Evolutionary conservation across 2,113 vertebrate genomes (phyloP).

Genomic region (Takifugu bimaculatus): DNA sequence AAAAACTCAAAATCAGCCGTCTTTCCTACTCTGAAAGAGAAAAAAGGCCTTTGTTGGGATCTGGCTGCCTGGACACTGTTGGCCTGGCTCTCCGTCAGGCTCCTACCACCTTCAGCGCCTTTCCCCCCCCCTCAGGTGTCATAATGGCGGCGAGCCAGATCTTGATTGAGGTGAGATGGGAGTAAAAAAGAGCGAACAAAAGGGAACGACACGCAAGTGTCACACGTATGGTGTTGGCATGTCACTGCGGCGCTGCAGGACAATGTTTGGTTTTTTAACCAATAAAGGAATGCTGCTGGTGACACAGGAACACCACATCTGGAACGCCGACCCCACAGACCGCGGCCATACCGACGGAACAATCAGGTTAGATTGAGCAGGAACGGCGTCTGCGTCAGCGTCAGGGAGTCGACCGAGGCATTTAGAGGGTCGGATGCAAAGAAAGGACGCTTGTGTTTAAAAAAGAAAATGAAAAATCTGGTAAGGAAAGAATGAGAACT

Average conservation of each 20-base stretch:
- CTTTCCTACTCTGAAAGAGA: slow-evolving; percentile 7
- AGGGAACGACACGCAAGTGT: slow-evolving; percentile 60
- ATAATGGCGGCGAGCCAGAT: slow-evolving; percentile 62
- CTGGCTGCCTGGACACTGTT: slow-evolving; percentile 26
- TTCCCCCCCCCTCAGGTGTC: slow-evolving; percentile 64
- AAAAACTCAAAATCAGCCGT: not conserved
- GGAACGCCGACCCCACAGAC: slow-evolving; percentile 56
- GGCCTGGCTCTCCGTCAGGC: slow-evolving; percentile 49
- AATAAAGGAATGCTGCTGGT: slow-evolving; percentile 67
- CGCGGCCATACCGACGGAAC: slow-evolving; percentile 24
- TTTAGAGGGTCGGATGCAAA: slow-evolving; percentile 13
- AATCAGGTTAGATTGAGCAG: too few species aligned
- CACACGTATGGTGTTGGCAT: slow-evolving; percentile 53
- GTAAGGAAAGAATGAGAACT: slow-evolving; percentile 39
- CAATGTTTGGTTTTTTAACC: slow-evolving; percentile 27
- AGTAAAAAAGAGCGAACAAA: slow-evolving; percentile 68
- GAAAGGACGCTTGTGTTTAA: slow-evolving; percentile 7
- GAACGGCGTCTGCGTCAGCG: not conserved
- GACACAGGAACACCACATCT: slow-evolving; percentile 66
- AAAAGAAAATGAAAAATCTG: slow-evolving; percentile 3
- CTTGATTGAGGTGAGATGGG: slow-evolving; percentile 66
- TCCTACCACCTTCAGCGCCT: slow-evolving; percentile 45
- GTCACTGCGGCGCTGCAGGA: slow-evolving; percentile 59
- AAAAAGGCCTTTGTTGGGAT: slow-evolving; percentile 44
- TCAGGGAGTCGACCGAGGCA: slow-evolving; percentile 17